Conservation (phyloP, 1,140 invertebrate genomes). For the Trachelipus rathkii region DNA sequence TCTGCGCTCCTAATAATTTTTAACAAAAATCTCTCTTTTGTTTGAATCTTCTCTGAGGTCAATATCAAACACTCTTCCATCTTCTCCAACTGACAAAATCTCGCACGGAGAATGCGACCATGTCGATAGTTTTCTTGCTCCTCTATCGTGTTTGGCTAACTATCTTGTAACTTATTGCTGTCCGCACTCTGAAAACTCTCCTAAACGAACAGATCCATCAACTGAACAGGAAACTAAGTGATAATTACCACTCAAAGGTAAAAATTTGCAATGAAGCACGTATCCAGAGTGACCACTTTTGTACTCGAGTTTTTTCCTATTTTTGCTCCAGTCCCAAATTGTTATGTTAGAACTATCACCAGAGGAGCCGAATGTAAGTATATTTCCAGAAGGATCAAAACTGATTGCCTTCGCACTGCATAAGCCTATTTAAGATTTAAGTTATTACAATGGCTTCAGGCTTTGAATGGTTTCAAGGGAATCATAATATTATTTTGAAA, state of each 20-base stretch:
- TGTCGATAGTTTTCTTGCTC: constrained; percentile 74
- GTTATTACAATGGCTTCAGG: not conserved
- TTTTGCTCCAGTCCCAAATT: not conserved
- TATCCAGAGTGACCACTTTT: not conserved
- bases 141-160: constrained; percentile 65
- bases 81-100: constrained; percentile 82
- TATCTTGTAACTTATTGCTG: constrained; percentile 56
- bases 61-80: constrained; percentile 71
- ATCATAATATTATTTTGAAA: not conserved
- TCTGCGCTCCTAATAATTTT: constrained; percentile 30
- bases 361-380: not conserved
- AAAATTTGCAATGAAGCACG: constrained; percentile 61
- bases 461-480: not conserved
- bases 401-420: not conserved
- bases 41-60: constrained; percentile 71
- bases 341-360: not conserved
- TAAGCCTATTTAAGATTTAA: not conserved
- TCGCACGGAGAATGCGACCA: constrained; percentile 68
- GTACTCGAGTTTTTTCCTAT: not conserved
- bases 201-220: constrained; percentile 76
- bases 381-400: not conserved
- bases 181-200: constrained; percentile 57
- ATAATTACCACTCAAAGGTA: constrained; percentile 65
- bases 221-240: constrained; percentile 81
- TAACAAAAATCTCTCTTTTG: constrained; percentile 52